Base-by-base conservation (phyloP, 1,140 invertebrate species). In the Bombus vancouverensis region DNA sequence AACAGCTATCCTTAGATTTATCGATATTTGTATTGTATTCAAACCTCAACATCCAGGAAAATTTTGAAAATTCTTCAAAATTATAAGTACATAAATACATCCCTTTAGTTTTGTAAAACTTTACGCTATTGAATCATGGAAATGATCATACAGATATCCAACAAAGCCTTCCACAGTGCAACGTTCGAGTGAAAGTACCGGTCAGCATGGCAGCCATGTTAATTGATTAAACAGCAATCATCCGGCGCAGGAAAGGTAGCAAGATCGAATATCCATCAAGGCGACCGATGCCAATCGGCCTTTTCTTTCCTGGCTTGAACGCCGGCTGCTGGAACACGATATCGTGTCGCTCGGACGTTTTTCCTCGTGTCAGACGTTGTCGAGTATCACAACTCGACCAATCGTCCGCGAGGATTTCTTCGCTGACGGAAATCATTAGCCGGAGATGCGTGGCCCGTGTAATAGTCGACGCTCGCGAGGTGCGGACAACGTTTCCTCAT, bases 401-500 rank as follows among this genome's bases (percentile, higher is more conserved):
- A 71, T 65, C 53, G 53, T 62, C 53, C 68, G 37, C 70, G 81
- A n/a, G 42, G 39, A 76, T 83, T 75, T 83, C 82, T 73, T 87
- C 65, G 76, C 86, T 91, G 89, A 90, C 90, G 90, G 90, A 91
- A 91, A 90, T 91, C 89, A 90, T 91, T 90, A 91, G 86, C 86
- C 79, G 85, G 81, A 12, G 53, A 87, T 76, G 73, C 81, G 53
- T 72, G 66, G 37, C 65, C 73, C 73, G 59, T 15, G 74, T 90
- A 90, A 90, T 90, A 57, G 76, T 81, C 71, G 57, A 53, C 44
- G 62, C 77, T 62, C 22, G 47, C 8, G 59, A 68, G 72, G 72
- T 72, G 34, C 80, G 77, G 66, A 86, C 83, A 66, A 91, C 87
- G 90, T 93, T 94, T 93, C 92, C 92, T 93, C 91, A 92, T 94